Conservation (phyloP, 1,140 invertebrate species). For the Drosophila orosa region DNA sequence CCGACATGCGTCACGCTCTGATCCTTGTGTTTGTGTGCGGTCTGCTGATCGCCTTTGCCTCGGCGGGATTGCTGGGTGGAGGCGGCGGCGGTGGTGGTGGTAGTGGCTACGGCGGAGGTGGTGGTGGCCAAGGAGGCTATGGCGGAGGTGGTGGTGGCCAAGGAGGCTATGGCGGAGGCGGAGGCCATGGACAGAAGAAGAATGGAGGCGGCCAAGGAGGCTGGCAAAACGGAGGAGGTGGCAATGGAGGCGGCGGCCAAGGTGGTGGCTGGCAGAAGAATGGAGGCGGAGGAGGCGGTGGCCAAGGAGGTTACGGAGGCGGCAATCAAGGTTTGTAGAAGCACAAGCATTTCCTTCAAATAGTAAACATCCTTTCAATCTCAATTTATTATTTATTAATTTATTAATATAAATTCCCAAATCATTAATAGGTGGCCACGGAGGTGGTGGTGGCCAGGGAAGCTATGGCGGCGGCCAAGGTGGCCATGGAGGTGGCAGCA, state of each 20-base stretch:
- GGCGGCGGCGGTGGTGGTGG: slow-evolving; percentile 23
- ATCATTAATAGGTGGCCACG: slow-evolving; percentile 33
- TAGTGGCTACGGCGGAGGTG: slow-evolving; percentile 21
- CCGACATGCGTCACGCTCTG: slow-evolving; percentile 62
- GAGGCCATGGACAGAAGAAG: slow-evolving; percentile 28
- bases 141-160: slow-evolving; percentile 25
- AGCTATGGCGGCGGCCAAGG: slow-evolving; percentile 24
- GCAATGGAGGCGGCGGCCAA: slow-evolving; percentile 15
- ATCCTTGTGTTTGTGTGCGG: slow-evolving; percentile 61
- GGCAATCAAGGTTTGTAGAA: slow-evolving; percentile 29
- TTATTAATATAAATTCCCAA: neutral
- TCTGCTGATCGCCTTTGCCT: slow-evolving; percentile 56
- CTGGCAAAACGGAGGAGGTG: slow-evolving; percentile 39
- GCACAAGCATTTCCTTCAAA: neutral
- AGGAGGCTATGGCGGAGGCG: slow-evolving; percentile 28
- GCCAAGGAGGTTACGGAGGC: slow-evolving; percentile 37
- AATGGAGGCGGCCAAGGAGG: slow-evolving; percentile 26
- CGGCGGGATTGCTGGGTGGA: slow-evolving; percentile 53
- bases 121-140: slow-evolving; percentile 27
- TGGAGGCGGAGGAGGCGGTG: slow-evolving; percentile 33
- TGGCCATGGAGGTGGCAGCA: slow-evolving; percentile 44
- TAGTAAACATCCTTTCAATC: neutral
- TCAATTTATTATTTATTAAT: no score
- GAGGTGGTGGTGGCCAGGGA: slow-evolving; percentile 47
- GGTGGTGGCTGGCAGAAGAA: slow-evolving; percentile 47